Evolutionary conservation across 2,797 vertebrate genomes (phyloP), one percentile per base, ranked within the genome.

Genomic region (Scleropages formosus): DNA sequence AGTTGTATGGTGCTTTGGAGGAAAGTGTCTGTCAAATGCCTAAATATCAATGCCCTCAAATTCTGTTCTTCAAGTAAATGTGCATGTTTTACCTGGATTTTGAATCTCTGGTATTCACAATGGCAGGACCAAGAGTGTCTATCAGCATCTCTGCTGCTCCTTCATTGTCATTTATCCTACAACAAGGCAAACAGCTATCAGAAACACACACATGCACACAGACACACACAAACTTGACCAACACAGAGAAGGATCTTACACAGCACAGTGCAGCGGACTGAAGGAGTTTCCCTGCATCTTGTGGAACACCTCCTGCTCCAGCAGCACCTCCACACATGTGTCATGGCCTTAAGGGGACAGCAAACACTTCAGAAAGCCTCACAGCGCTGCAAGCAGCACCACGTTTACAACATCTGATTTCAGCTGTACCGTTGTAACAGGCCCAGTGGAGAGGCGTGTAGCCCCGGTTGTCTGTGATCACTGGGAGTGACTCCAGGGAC

Each of bases 361-460:
- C 31, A 69, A 20, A 56, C 26, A n/a, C 56, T 58, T 47, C 53
- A 72, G 8, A 61, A 24, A 46, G 1, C 0, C 2, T 39, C 31
- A 39, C 6, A 6, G 31, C 6, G 31, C 6, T 39, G 6, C 31
- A 39, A 39, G 39, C 2, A 39, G 31, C 31, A 39, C 31, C 31
- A 39, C 31, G 39, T 39, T 39, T 39, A 39, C 6, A 39, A 6
- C 2, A 39, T 39, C 31, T 2, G 31, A 39, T 31, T 39, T 49
- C 53, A 63, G 16, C 7, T 15, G 88, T 93, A 99, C 98, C 98
- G 73, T 98, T 98, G 81, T 99, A 99, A 90, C 96, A 98, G 87
- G 97, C 96, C 98, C 98, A 99, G 77, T 99, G 98, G 84, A 99
- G 93, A n/a, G 98, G 96, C 22, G 98, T 98, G 76, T 98, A 99